Conservation (phyloP, 1,140 invertebrate species). For the Eurosta solidaginis region DNA sequence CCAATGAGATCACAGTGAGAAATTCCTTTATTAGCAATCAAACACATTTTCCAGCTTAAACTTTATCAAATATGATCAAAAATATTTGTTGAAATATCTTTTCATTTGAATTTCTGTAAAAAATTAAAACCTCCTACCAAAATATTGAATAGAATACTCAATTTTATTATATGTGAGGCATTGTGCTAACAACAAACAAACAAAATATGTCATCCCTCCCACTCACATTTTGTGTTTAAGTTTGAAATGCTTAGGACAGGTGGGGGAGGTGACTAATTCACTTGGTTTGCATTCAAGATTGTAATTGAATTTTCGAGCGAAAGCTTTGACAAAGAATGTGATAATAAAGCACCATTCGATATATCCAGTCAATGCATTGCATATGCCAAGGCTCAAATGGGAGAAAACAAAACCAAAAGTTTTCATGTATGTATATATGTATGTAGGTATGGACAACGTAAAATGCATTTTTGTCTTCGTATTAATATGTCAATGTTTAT, state of each 20-base stretch:
- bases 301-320: conserved; percentile 28
- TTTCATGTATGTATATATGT: not conserved
- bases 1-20: too few species aligned
- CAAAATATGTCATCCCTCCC: not conserved
- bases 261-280: not conserved
- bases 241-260: not conserved
- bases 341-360: conserved; percentile 27
- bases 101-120: not conserved
- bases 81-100: not conserved
- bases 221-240: not conserved
- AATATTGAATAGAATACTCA: not conserved
- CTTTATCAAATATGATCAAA: not conserved
- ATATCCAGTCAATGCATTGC: conserved; percentile 13
- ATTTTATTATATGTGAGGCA: not conserved
- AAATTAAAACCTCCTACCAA: not conserved
- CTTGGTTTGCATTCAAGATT: conserved; percentile 26
- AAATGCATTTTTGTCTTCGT: too few species aligned
- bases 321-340: conserved; percentile 27
- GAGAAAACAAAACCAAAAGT: not conserved
- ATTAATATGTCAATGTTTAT: too few species aligned
- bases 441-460: not conserved
- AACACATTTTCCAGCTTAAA: not conserved
- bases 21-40: too few species aligned
- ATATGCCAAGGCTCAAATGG: conserved; percentile 13
- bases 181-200: not conserved